Evolutionary conservation across 1,140 invertebrate species (phyloP).

Genomic region (Catajapyx aquilonaris): DNA sequence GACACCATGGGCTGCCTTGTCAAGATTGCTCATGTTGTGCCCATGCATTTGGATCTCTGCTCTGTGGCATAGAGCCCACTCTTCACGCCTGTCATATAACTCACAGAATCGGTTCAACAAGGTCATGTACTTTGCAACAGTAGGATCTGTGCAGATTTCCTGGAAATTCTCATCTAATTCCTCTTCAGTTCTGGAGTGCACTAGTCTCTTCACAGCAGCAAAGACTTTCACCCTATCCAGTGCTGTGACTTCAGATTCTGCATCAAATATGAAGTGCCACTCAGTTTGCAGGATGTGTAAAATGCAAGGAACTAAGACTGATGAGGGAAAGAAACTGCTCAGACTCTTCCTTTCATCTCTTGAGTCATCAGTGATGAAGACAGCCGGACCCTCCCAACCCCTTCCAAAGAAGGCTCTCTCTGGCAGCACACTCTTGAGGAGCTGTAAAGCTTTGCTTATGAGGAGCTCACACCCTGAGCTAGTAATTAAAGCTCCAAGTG

Average conservation of each 20-base stretch:
- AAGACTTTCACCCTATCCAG: neutral
- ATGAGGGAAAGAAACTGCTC: neutral
- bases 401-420: neutral
- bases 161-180: neutral
- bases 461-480: neutral
- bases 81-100: neutral
- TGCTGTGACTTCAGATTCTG: neutral
- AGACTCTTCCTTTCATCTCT: neutral
- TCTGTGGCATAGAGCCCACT: neutral
- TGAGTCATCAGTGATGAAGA: neutral
- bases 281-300: neutral
- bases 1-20: neutral
- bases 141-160: neutral
- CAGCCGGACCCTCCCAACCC: neutral
- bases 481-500: neutral
- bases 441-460: neutral
- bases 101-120: neutral
- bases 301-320: neutral
- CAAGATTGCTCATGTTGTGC: neutral
- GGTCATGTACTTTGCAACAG: neutral
- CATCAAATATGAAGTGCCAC: neutral
- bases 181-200: neutral
- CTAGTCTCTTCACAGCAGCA: neutral
- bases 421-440: neutral
- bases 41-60: neutral